Evolutionary conservation across 2,888 invertebrate species (phyloP).

Genomic region (Mactromeris polynyma): DNA sequence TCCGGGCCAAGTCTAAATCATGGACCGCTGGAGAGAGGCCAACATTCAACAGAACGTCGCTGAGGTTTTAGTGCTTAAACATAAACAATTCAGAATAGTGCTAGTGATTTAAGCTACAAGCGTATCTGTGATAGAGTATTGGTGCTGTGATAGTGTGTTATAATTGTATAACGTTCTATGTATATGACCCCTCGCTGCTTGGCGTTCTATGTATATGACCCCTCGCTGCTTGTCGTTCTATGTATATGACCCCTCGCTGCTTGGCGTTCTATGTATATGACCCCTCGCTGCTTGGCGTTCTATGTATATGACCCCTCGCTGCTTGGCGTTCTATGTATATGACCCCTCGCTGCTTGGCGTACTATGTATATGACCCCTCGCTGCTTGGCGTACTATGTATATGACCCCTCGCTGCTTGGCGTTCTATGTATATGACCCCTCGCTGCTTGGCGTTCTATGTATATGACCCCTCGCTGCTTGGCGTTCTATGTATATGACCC

Average conservation of each 20-base stretch:
- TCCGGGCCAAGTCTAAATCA: slow-evolving; percentile 92
- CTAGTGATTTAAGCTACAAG: background rate
- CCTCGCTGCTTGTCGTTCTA: background rate
- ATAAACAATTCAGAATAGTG: background rate
- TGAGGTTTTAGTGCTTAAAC: slow-evolving; percentile 41
- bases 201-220: background rate
- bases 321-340: too few species aligned
- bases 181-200: background rate
- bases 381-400: too few species aligned
- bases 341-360: too few species aligned
- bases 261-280: background rate
- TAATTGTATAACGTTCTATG: background rate
- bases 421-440: too few species aligned
- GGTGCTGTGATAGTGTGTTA: background rate
- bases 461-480: too few species aligned
- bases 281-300: background rate
- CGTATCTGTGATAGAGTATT: background rate
- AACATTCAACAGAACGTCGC: background rate
- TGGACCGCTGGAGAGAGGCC: slow-evolving; percentile 80
- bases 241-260: background rate
- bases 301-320: background rate
- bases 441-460: too few species aligned
- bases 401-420: too few species aligned
- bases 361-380: too few species aligned
- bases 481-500: too few species aligned